These are phyloP conservation scores for Stomatorhinus ivindoensis DNA, from an alignment of 2,113 vertebrate genomes.

Conservation along the genomic window DNA sequence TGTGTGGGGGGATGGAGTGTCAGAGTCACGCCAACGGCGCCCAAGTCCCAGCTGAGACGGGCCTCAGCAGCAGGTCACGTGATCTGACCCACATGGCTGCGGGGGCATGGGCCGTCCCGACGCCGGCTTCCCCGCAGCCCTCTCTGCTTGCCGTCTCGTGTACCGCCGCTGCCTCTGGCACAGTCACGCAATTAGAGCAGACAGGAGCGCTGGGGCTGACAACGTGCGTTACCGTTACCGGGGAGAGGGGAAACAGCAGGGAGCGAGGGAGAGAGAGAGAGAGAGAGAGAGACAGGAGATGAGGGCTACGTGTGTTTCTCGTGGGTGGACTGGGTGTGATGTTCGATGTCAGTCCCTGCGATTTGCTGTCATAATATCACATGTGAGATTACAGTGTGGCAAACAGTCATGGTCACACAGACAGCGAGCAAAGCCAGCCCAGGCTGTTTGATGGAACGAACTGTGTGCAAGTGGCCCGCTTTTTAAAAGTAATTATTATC, in stretches of 20 bases:
- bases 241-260: neutral
- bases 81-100: neutral
- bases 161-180: neutral
- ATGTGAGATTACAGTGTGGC: neutral
- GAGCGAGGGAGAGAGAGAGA: neutral
- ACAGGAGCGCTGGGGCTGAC: neutral
- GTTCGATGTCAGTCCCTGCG: neutral
- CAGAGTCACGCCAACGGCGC: neutral
- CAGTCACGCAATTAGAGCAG: conserved; percentile 14
- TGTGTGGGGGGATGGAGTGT: neutral
- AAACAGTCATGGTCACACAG: neutral
- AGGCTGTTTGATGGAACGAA: neutral
- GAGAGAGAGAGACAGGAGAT: conserved; percentile 1
- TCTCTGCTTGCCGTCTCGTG: neutral
- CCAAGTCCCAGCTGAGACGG: neutral
- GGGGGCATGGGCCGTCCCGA: neutral
- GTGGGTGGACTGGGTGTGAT: neutral
- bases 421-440: neutral
- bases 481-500: neutral
- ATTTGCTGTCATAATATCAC: neutral
- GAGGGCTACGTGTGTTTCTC: neutral
- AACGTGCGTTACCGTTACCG: conserved; percentile 21
- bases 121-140: neutral
- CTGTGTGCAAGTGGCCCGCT: neutral
- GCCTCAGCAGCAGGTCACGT: conserved; percentile 32